Percentiles rank a stretch among this genome's conserved stretches.
Conservation (phyloP, 2,888 invertebrate genomes). For the Eustalomyia histrio region DNA sequence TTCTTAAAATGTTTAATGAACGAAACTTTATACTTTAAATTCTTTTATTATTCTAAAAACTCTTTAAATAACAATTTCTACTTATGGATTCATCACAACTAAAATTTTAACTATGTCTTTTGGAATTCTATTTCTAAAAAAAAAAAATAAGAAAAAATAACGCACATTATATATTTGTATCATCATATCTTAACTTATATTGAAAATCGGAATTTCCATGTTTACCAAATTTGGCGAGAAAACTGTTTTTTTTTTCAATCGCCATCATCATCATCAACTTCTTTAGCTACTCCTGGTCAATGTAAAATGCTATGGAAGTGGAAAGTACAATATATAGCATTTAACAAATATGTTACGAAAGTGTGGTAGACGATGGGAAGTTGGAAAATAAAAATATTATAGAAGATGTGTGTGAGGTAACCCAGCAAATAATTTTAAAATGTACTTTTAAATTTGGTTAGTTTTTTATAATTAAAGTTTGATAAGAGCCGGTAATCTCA, state of each 20-base stretch:
- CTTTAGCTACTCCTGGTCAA: constrained; percentile 3
- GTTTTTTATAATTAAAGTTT: too few species aligned
- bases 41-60: too few species aligned
- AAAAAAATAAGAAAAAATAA: constrained; percentile 21
- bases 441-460: too few species aligned
- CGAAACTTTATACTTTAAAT: too few species aligned
- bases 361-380: neutral
- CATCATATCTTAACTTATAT: constrained; percentile 62
- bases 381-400: neutral
- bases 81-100: constrained; percentile 9
- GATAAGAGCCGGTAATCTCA: too few species aligned
- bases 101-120: constrained; percentile 47
- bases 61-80: neutral
- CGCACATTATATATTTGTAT: constrained; percentile 63
- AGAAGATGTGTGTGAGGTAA: neutral
- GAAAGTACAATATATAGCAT: neutral
- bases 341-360: constrained; percentile 32
- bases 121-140: constrained; percentile 11
- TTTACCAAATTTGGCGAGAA: constrained; percentile 75
- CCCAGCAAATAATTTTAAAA: neutral
- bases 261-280: constrained; percentile 14
- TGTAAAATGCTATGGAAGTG: neutral
- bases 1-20: too few species aligned
- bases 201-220: constrained; percentile 75
- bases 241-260: constrained; percentile 68